phyloP scores from a whole-genome alignment of 2,797 vertebrate genomes.

The Mycteria americana region DNA sequence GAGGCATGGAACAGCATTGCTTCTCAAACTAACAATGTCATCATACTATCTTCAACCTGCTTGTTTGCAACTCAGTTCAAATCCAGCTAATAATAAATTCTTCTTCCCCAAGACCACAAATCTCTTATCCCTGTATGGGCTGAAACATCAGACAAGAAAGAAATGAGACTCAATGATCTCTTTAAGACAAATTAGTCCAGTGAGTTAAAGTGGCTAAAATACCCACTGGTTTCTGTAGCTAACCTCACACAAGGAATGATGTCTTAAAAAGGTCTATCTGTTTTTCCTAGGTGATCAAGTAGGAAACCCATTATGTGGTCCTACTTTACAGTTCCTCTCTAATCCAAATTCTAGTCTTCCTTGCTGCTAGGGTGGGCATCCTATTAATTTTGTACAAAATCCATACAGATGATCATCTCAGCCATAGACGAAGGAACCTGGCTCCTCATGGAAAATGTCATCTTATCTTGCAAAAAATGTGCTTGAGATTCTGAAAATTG shows the following conservation, averaged over 20 bases:
- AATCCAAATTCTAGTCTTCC: not conserved
- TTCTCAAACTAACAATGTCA: not conserved
- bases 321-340: not conserved
- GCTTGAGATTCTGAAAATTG: not conserved
- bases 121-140: no score
- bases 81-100: not conserved
- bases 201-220: not conserved
- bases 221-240: not conserved
- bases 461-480: not conserved
- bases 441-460: not conserved
- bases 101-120: not conserved
- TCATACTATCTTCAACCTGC: not conserved
- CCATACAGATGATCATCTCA: not conserved
- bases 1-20: not conserved
- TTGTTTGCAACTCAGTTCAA: not conserved
- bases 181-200: not conserved
- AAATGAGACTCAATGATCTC: not conserved
- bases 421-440: not conserved
- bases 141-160: not conserved
- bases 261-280: not conserved
- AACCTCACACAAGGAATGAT: not conserved
- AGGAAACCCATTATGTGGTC: not conserved
- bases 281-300: not conserved
- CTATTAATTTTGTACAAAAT: not conserved
- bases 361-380: not conserved